phyloP scores from a whole-genome alignment of 2,113 vertebrate species.

The Leptobrachium leishanense region DNA sequence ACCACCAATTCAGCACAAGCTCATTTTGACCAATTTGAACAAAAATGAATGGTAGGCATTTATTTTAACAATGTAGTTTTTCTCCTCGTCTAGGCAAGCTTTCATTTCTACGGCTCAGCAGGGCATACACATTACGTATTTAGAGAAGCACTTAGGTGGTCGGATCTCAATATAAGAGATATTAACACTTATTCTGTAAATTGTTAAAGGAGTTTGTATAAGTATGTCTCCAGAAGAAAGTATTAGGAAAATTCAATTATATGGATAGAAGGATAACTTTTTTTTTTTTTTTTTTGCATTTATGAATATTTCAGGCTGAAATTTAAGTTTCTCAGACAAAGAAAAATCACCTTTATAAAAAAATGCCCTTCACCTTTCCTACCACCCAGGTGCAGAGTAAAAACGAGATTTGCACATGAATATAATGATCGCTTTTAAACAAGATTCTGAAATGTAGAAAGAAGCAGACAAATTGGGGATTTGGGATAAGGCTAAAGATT shows the following conservation, averaged over 20 bases:
- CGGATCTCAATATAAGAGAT: conserved; percentile 36
- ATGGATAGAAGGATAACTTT: conserved; percentile 30
- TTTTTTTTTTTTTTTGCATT: conserved; percentile 17
- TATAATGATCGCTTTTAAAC: conserved; percentile 27
- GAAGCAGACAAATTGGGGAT: neutral
- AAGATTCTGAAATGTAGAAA: conserved; percentile 11
- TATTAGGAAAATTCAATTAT: conserved; percentile 40
- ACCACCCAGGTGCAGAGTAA: neutral
- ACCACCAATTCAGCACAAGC: conserved; percentile 12
- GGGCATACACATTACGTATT: conserved; percentile 36
- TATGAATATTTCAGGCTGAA: conserved; percentile 36
- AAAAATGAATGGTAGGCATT: conserved; percentile 37
- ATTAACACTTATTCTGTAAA: conserved; percentile 47
- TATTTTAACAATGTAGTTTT: conserved; percentile 45
- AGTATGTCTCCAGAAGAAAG: conserved; percentile 11
- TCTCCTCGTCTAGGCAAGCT: conserved; percentile 29
- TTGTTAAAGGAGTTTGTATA: conserved; percentile 31
- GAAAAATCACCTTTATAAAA: conserved; percentile 36
- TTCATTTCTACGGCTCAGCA: conserved; percentile 34
- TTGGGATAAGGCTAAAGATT: conserved; percentile 1
- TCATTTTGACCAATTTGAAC: conserved; percentile 41
- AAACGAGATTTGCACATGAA: conserved; percentile 14
- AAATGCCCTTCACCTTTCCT: conserved; percentile 3
- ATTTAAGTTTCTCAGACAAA: conserved; percentile 37
- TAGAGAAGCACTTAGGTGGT: conserved; percentile 38